Percentiles rank a stretch among this genome's conserved stretches.
These are phyloP conservation scores for Herpetotheres cachinnans DNA, from an alignment of 2,113 vertebrate species.

Conservation along the genomic window DNA sequence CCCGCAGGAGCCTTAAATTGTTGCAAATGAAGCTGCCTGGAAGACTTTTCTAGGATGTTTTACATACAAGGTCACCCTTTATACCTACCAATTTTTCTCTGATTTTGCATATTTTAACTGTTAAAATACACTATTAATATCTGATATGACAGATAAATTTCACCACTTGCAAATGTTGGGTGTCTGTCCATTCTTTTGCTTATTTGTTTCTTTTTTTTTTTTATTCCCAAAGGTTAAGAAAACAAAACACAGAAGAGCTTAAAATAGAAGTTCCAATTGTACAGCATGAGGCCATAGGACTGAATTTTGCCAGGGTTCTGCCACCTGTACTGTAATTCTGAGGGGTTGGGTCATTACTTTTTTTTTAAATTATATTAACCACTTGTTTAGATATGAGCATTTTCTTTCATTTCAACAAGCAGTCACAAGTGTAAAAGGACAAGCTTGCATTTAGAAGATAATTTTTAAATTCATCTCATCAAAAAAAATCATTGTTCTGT, in stretches of 20 bases:
- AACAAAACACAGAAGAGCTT: neutral
- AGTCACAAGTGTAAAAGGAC: neutral
- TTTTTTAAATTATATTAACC: neutral
- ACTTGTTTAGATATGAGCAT: neutral
- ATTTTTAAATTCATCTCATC: neutral
- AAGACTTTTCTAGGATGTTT: neutral
- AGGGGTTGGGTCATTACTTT: neutral
- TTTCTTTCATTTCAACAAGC: neutral
- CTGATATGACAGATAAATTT: neutral
- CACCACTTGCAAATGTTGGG: neutral
- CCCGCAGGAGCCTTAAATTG: neutral
- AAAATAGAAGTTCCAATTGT: neutral
- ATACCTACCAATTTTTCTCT: neutral
- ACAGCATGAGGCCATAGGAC: neutral
- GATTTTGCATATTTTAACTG: neutral
- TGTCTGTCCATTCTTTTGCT: neutral
- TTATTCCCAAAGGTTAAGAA: neutral
- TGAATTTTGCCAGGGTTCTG: neutral
- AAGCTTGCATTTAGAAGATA: neutral
- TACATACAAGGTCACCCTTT: neutral
- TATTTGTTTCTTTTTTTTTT: neutral
- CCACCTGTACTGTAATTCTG: neutral
- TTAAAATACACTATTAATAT: neutral
- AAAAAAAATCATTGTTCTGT: neutral
- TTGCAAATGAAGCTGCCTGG: neutral